Conservation (phyloP, 37 sponge, comb jelly and placozoan genomes). For the Theonella swinhoei region DNA sequence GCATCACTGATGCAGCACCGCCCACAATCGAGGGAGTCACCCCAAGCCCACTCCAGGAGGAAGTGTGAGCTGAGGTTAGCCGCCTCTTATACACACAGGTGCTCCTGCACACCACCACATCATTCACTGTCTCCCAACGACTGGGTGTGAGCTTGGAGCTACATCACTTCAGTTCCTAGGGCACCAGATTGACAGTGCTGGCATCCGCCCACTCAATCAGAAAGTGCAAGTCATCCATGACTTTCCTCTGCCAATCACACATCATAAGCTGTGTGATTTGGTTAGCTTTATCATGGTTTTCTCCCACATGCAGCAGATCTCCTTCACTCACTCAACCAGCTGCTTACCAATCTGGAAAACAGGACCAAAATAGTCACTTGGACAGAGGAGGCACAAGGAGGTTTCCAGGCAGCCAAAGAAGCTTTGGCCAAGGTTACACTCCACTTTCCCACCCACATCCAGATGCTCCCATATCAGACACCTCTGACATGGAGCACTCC, state of each 20-base stretch:
- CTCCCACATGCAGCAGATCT: slow-evolving; percentile 20
- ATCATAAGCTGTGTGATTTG: slow-evolving; percentile 1
- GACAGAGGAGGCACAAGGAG: neutral
- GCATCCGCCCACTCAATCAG: neutral
- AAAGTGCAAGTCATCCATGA: neutral
- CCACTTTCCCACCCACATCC: slow-evolving; percentile 21
- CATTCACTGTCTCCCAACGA: too few relatives aligned
- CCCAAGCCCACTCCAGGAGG: too few relatives aligned
- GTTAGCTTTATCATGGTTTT: slow-evolving; percentile 38
- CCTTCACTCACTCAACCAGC: neutral
- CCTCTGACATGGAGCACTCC: slow-evolving; percentile 44
- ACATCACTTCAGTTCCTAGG: neutral
- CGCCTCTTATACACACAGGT: too few relatives aligned
- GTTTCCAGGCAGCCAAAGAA: slow-evolving; percentile 33
- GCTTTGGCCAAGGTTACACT: slow-evolving; percentile 43
- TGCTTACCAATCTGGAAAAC: neutral
- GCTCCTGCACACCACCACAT: too few relatives aligned
- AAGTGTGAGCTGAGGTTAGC: too few relatives aligned
- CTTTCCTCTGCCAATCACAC: neutral
- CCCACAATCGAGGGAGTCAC: too few relatives aligned
- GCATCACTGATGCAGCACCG: too few relatives aligned
- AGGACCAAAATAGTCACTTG: slow-evolving; percentile 9
- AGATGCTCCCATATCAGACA: slow-evolving; percentile 48
- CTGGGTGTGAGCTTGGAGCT: neutral
- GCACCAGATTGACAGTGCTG: neutral